A percentile compares a stretch with the other conserved stretches of the same genome.
These are phyloP conservation scores for Araneus ventricosus DNA, from an alignment of 1,140 invertebrate species.

Conservation along the genomic window DNA sequence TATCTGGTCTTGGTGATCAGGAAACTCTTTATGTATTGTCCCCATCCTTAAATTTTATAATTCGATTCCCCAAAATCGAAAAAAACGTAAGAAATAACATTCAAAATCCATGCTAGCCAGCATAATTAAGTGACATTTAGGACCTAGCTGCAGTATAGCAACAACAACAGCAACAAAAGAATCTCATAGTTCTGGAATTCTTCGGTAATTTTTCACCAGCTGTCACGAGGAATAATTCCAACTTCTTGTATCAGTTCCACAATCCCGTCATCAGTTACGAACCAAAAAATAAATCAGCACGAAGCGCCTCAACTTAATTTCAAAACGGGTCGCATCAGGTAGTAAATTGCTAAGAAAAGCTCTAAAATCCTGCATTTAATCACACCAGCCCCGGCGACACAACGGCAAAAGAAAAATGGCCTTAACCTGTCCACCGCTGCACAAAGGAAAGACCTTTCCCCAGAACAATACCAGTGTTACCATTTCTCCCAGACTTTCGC, in stretches of 20 bases:
- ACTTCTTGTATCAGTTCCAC: not conserved
- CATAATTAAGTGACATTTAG: conserved; percentile 1
- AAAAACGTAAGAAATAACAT: too few relatives aligned
- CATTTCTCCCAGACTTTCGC: not conserved
- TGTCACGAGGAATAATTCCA: conserved; percentile 7
- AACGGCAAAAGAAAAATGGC: not conserved
- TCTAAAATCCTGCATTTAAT: conserved; percentile 9
- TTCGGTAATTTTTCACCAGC: not conserved
- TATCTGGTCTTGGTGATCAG: too few relatives aligned
- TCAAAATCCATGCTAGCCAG: not conserved
- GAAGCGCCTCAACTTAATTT: not conserved
- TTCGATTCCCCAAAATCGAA: too few relatives aligned
- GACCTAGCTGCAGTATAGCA: too few relatives aligned
- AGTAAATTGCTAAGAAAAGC: conserved; percentile 4
- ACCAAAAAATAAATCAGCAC: not conserved
- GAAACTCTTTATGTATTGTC: too few relatives aligned
- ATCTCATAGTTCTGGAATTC: not conserved
- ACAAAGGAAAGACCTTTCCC: not conserved
- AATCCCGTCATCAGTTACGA: not conserved
- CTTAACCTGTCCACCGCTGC: not conserved
- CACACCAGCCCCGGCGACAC: not conserved
- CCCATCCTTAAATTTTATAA: too few relatives aligned
- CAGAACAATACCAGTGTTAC: not conserved
- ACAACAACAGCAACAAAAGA: too few relatives aligned
- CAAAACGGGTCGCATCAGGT: conserved; percentile 10